Base-by-base conservation (phyloP, 2,888 invertebrate genomes). In the Cabera pusaria region DNA sequence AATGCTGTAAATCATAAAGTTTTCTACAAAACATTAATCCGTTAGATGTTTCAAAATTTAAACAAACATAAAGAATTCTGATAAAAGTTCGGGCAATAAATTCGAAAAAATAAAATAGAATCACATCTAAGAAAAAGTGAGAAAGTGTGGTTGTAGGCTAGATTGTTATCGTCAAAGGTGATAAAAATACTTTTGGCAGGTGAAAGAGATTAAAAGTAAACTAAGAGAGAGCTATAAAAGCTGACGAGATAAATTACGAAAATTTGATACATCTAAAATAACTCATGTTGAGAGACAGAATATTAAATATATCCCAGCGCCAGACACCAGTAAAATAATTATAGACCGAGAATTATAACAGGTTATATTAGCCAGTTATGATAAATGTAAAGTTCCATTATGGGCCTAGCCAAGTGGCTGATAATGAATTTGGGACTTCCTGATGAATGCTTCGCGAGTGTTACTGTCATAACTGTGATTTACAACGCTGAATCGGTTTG, bases 361-460 rank as follows among this genome's bases (percentile, higher is more conserved):
- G 26, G 31, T 62, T 72, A 59, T 61, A 74, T 75, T 71, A 68
- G 63, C 64, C 47, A 58, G 72, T 76, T 83, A 78, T 78, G 78
- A 82, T 72, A 79, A 71, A 66, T 79, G 77, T 61, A 37, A 36
- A 25, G 52, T 53, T 67, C 56, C 55, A 65, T 72, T 68, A 73
- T 52, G 60, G 55, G 55, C 61, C 54, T 66, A 58, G 84, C 83
- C 83, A 86, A 84, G 74, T 73, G 70, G 52, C 53, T 70, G 73
- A 72, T 74, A 70, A 71, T 69, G 66, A 66, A 63, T 52, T 64
- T 72, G 70, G n/a, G 72, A 74, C 67, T 79, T 79, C 73, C 78
- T 82, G 79, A 84, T 56, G 64, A 64, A 79, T 82, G 65, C 52
- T 38, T 61, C 74, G 48, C 84, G 78, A 76, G 69, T 84, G 81